These are phyloP conservation scores for Lissocephala sabroskyi DNA, from an alignment of 2,888 invertebrate species.

Conservation along the genomic window DNA sequence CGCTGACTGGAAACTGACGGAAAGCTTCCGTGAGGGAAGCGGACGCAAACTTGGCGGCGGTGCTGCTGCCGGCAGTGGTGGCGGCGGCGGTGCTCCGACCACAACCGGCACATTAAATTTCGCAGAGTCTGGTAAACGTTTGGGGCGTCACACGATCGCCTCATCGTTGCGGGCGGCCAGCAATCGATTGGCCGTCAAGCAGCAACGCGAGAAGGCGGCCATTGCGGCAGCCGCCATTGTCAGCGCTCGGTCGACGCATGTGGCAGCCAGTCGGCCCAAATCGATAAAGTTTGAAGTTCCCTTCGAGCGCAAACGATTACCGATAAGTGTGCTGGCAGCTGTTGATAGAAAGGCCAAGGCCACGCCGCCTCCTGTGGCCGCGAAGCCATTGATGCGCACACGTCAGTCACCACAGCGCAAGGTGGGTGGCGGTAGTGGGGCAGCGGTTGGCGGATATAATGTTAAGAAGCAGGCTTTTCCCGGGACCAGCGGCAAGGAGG, in stretches of 20 bases:
- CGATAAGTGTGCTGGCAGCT: too few species aligned
- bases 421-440: background rate
- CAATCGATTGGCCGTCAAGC: slow-evolving; percentile 21
- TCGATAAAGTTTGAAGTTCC: background rate
- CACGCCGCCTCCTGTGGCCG: too few species aligned
- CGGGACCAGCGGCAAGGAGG: background rate
- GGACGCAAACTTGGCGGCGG: background rate
- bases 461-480: background rate
- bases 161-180: slow-evolving; percentile 38
- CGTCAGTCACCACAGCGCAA: background rate
- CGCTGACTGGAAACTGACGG: slow-evolving; percentile 22
- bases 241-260: background rate
- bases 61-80: background rate
- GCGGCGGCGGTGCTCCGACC: background rate
- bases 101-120: too few species aligned
- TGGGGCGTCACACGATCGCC: slow-evolving; percentile 41
- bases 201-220: slow-evolving; percentile 12
- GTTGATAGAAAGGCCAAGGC: too few species aligned
- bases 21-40: slow-evolving; percentile 1
- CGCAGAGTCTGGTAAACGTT: slow-evolving; percentile 11
- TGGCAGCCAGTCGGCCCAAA: background rate
- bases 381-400: too few species aligned
- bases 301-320: background rate
- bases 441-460: background rate
- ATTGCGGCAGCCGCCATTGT: background rate